Evolutionary conservation across 2,797 vertebrate genomes (phyloP).

Genomic region (Thripadectes ignobilis): DNA sequence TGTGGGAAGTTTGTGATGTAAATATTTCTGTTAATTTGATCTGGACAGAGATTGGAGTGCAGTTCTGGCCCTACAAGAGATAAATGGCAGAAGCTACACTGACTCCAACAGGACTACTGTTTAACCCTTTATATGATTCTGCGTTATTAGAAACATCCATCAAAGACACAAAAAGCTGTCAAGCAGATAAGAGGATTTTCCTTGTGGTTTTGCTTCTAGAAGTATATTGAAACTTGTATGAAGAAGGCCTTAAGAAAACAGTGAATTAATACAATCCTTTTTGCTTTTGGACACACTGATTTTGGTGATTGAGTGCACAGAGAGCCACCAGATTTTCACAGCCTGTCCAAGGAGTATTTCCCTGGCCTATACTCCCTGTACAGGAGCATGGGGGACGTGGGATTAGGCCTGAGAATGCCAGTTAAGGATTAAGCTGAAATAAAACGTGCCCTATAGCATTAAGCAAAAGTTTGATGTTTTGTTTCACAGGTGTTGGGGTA

Average conservation of each 20-base stretch:
- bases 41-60: background rate
- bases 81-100: background rate
- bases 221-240: background rate
- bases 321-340: background rate
- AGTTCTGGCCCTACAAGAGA: background rate
- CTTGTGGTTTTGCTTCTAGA: background rate
- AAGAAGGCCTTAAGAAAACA: background rate
- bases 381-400: background rate
- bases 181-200: background rate
- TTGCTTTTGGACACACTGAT: fast-evolving
- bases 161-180: background rate
- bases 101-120: background rate
- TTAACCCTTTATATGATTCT: background rate
- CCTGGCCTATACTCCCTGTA: background rate
- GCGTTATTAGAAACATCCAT: background rate
- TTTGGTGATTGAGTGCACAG: background rate
- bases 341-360: background rate
- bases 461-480: background rate
- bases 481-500: background rate
- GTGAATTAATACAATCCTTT: background rate
- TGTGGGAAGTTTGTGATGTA: background rate
- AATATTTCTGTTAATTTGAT: background rate
- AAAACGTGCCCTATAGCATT: background rate
- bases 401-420: background rate
- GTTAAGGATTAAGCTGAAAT: background rate